A percentile compares a stretch with the other conserved stretches of the same genome.
Evolutionary conservation across 2,113 vertebrate genomes (phyloP).

Genomic region (Ophiodon elongatus): DNA sequence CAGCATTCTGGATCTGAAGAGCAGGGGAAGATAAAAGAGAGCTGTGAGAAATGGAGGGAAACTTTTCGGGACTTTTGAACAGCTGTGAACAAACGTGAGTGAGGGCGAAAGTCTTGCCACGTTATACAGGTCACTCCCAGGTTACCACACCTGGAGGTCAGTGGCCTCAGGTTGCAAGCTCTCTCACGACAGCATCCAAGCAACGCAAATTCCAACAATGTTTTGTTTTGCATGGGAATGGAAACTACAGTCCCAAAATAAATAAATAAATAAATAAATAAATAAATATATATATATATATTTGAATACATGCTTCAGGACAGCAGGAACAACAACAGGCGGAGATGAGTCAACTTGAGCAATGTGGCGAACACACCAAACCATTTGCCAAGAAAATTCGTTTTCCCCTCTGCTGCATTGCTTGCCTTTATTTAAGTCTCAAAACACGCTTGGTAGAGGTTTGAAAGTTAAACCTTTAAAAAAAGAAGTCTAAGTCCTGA

Average conservation of each 20-base stretch:
- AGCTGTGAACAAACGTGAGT: background rate
- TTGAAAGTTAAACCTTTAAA: background rate
- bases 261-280: no score
- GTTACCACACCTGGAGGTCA: conserved; percentile 30
- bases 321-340: conserved; percentile 53
- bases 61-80: background rate
- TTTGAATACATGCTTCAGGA: conserved; percentile 48
- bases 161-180: conserved; percentile 7
- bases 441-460: background rate
- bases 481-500: background rate
- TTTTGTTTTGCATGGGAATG: no score
- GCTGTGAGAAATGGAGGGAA: background rate
- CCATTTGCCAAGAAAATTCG: conserved; percentile 39
- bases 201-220: background rate
- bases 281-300: no score
- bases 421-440: background rate
- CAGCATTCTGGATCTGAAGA: conserved; percentile 80
- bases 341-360: conserved; percentile 63
- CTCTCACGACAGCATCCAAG: conserved; percentile 15
- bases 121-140: conserved; percentile 5
- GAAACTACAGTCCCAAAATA: no score
- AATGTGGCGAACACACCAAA: conserved; percentile 41
- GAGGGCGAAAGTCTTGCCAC: background rate
- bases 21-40: background rate
- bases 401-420: conserved; percentile 23